Conservation (phyloP, 2,888 invertebrate genomes). For the Malthinus flaveolus region DNA sequence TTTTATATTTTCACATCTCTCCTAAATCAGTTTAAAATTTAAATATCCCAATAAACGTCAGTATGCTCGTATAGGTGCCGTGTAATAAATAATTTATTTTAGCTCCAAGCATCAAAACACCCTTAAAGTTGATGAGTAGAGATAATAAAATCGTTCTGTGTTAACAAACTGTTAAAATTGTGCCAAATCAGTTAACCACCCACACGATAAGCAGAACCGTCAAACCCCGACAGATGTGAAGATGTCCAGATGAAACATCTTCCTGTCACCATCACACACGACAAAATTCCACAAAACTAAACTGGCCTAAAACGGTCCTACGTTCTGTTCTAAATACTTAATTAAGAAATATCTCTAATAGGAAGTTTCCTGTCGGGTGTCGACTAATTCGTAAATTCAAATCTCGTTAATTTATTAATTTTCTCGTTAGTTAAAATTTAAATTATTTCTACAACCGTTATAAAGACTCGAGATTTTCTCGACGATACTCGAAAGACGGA, state of each 20-base stretch:
- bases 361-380: slow-evolving; percentile 48
- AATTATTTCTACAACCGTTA: too few relatives aligned
- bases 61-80: too few relatives aligned
- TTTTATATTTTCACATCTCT: too few relatives aligned
- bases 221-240: slow-evolving; percentile 38
- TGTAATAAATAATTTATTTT: too few relatives aligned
- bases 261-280: slow-evolving; percentile 1
- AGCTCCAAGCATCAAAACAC: neutral
- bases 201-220: slow-evolving; percentile 39
- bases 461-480: neutral
- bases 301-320: slow-evolving; percentile 38
- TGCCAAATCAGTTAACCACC: slow-evolving; percentile 41
- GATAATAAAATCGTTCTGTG: slow-evolving; percentile 44
- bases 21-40: too few relatives aligned
- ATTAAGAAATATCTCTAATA: slow-evolving; percentile 46
- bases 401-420: slow-evolving; percentile 13
- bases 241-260: slow-evolving; percentile 35
- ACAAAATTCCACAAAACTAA: slow-evolving; percentile 28
- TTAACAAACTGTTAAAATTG: slow-evolving; percentile 50
- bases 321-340: slow-evolving; percentile 38
- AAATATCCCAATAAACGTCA: too few relatives aligned
- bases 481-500: neutral
- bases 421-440: neutral
- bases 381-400: slow-evolving; percentile 35
- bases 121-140: slow-evolving; percentile 42